These are phyloP conservation scores for Hypotaenidia philippensis DNA, from an alignment of 2,797 vertebrate genomes.

Conservation along the genomic window DNA sequence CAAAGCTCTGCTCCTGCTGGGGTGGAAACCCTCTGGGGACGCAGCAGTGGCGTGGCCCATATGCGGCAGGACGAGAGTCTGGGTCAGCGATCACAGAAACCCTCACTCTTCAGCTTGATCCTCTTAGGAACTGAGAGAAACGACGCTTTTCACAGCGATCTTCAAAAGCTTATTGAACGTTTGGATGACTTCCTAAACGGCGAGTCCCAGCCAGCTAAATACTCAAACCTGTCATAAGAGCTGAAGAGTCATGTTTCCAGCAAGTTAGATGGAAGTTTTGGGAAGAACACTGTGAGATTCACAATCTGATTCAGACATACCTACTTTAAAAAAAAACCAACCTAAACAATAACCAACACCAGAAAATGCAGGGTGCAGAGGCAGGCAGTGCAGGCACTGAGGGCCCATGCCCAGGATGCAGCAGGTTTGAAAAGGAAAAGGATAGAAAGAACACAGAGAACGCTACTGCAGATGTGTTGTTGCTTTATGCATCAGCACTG, in stretches of 20 bases:
- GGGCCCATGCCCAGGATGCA: not conserved
- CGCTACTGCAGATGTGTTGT: not conserved
- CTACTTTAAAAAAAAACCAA: not conserved
- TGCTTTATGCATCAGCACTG: not conserved
- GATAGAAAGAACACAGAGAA: not conserved
- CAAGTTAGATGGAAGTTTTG: not conserved
- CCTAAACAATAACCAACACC: too few relatives aligned
- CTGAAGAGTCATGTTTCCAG: not conserved
- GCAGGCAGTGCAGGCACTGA: not conserved
- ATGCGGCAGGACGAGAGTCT: accelerated
- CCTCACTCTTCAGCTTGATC: not conserved
- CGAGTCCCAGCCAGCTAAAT: not conserved
- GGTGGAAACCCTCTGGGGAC: not conserved
- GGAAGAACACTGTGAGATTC: not conserved
- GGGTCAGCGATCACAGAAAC: not conserved
- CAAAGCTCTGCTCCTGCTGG: not conserved
- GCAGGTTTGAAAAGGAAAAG: not conserved
- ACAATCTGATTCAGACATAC: not conserved
- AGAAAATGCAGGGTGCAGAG: not conserved
- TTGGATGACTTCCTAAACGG: not conserved
- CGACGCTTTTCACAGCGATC: not conserved
- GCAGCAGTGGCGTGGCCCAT: accelerated
- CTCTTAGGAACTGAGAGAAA: not conserved
- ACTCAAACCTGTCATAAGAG: not conserved
- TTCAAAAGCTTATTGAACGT: slow-evolving; percentile 1